phyloP scores from a whole-genome alignment of 2,797 vertebrate species.

The Sarcoramphus papa region DNA sequence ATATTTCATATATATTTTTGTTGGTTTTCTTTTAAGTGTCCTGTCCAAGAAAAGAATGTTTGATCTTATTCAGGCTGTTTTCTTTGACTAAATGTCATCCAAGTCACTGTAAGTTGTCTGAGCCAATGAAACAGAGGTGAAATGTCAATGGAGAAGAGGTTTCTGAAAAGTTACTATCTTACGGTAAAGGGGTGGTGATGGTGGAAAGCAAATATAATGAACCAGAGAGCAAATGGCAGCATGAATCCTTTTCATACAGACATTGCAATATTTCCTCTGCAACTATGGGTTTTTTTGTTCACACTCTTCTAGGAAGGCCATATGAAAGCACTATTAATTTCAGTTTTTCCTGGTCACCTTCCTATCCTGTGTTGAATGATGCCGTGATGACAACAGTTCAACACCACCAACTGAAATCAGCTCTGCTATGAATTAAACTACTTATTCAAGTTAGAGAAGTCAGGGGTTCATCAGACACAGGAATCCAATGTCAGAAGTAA shows the following conservation, averaged over 20 bases:
- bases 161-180: background rate
- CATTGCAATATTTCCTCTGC: background rate
- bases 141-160: background rate
- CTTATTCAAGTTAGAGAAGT: background rate
- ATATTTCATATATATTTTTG: background rate
- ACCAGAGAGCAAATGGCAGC: constrained; percentile 13
- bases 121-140: background rate
- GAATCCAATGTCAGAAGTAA: constrained; percentile 10
- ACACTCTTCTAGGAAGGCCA: background rate
- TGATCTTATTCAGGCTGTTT: background rate
- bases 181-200: background rate
- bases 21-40: background rate
- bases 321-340: constrained; percentile 28
- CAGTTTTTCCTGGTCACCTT: constrained; percentile 19
- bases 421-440: background rate
- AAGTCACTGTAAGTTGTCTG: background rate
- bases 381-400: background rate
- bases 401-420: background rate
- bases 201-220: constrained; percentile 4
- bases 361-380: constrained; percentile 19
- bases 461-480: background rate
- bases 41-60: background rate
- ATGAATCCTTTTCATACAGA: constrained; percentile 2
- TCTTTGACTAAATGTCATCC: background rate
- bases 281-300: background rate